These are phyloP conservation scores for Labia minor DNA, from an alignment of 2,888 invertebrate species.

Conservation along the genomic window DNA sequence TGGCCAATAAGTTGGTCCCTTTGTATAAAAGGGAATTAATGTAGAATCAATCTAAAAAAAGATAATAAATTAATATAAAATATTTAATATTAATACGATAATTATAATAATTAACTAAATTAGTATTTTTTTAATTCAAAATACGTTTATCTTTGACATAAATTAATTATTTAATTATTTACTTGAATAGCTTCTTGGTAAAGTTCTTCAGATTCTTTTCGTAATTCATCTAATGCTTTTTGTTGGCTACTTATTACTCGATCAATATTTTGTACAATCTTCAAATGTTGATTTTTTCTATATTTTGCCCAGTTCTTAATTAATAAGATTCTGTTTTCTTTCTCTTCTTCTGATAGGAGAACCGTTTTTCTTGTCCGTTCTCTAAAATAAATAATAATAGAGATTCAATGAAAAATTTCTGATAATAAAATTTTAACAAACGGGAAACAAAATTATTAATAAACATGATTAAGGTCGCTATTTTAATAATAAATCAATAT, in stretches of 20 bases:
- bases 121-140: too few relatives aligned
- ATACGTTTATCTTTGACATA: too few relatives aligned
- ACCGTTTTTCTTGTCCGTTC: slow-evolving; percentile 42
- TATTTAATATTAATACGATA: background rate
- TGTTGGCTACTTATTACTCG: slow-evolving; percentile 56
- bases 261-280: slow-evolving; percentile 58
- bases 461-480: background rate
- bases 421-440: background rate
- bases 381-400: slow-evolving; percentile 34
- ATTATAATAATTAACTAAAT: background rate
- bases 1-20: slow-evolving; percentile 74
- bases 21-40: slow-evolving; percentile 54
- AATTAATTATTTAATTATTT: too few relatives aligned
- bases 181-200: slow-evolving; percentile 79
- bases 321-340: slow-evolving; percentile 53
- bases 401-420: too few relatives aligned
- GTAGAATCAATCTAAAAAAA: slow-evolving; percentile 55
- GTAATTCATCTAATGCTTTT: slow-evolving; percentile 68
- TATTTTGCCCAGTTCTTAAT: slow-evolving; percentile 67
- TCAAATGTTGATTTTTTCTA: slow-evolving; percentile 51
- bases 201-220: slow-evolving; percentile 69
- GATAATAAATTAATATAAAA: slow-evolving; percentile 22
- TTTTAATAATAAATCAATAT: too few relatives aligned
- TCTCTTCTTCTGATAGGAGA: slow-evolving; percentile 44
- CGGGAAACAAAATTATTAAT: background rate